Evolutionary conservation across 1,140 invertebrate genomes (phyloP).

Genomic region (Dendrolimus kikuchii): DNA sequence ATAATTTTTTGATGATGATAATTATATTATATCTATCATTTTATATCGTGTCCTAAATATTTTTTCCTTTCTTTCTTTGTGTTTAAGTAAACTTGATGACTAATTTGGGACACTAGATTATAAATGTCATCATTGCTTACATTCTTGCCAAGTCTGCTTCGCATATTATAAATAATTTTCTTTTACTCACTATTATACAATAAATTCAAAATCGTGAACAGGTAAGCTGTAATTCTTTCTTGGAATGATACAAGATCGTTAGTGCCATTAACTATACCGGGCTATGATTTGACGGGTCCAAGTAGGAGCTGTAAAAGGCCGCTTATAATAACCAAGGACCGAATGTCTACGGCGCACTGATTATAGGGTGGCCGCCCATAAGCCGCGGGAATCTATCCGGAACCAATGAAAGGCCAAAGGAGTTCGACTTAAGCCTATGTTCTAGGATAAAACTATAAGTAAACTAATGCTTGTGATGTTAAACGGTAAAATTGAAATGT

Average conservation of each 20-base stretch:
- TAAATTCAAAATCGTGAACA: slow-evolving; percentile 13
- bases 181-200: slow-evolving; percentile 44
- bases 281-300: slow-evolving; percentile 59
- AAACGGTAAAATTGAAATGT: too few relatives aligned
- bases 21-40: too few relatives aligned
- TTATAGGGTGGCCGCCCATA: slow-evolving; percentile 57
- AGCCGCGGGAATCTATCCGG: slow-evolving; percentile 18
- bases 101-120: too few relatives aligned
- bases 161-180: too few relatives aligned
- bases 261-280: slow-evolving; percentile 28
- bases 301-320: slow-evolving; percentile 45
- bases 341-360: slow-evolving; percentile 30
- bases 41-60: too few relatives aligned
- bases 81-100: too few relatives aligned
- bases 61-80: too few relatives aligned
- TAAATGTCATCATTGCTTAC: too few relatives aligned
- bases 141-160: too few relatives aligned
- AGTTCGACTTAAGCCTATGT: neutral
- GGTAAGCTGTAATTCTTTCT: slow-evolving; percentile 37
- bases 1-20: too few relatives aligned
- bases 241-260: slow-evolving; percentile 28
- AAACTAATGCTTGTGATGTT: too few relatives aligned
- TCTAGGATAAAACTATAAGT: too few relatives aligned
- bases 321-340: slow-evolving; percentile 41
- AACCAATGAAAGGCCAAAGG: slow-evolving; percentile 14